Base-by-base conservation (phyloP, 2,797 vertebrate species). In the Florisuga fusca region DNA sequence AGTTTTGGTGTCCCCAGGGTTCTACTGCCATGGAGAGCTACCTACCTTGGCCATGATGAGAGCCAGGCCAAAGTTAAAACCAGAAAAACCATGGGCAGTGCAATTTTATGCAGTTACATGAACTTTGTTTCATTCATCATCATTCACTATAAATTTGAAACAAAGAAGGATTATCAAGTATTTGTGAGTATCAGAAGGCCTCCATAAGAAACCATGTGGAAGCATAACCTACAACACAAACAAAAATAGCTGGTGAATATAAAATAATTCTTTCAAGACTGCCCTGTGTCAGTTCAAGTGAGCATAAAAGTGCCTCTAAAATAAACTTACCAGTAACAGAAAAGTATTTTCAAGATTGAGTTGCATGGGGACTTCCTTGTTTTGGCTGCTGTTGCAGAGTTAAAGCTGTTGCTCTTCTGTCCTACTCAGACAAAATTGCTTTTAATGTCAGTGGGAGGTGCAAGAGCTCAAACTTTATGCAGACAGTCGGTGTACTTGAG, bases 401-500 rank as follows among this genome's bases (percentile, higher is more conserved):
- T 73, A 69, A 23, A 55, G 48, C 27, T 59, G 7, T 61, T 5
- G 76, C 4, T 26, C 16, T 79, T 54, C 12, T 58, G 5, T 25
- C 21, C 85, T 57, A 29, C 5, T 55, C 26, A 43, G 48, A 15
- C 6, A 76, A 89, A 87, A 74, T 9, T 89, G 4, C 7, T 84
- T 75, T 79, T 84, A 36, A 58, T 57, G 27, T 77, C 63, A 68
- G 6, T 10, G 3, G 33, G 36, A 84, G 50, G 7, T 31, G 4
- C 36, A 89, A 91, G 7, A 11, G 13, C 23, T 76, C 48, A 79
- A 63, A 63, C 10, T 76, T 78, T 34, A 50, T 19, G 29, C 15
- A 69, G 64, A 59, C 29, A 0, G 0, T 41, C 57, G 16, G 50
- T 4, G 11, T 9, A 25, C 13, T 87, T 3, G 0, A 62, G 15